A percentile compares a stretch with the other conserved stretches of the same genome.
phyloP scores from a whole-genome alignment of 2,888 invertebrate genomes.

The Pterobdella sp. region DNA sequence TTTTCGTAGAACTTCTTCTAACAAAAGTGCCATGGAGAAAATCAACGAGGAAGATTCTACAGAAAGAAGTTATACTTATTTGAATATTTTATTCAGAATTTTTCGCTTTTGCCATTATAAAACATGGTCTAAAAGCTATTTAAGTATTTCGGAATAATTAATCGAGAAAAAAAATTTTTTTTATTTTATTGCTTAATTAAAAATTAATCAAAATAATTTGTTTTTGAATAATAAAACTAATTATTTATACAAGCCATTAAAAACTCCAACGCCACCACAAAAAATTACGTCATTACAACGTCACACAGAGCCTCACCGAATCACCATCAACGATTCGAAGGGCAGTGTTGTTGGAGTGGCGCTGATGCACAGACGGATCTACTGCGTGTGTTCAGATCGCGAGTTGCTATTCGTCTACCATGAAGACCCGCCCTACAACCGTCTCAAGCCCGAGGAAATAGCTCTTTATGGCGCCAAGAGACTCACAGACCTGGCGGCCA shows the following conservation, averaged over 20 bases:
- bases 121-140: too few relatives aligned
- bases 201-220: background rate
- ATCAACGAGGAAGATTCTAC: background rate
- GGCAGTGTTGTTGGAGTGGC: background rate
- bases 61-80: background rate
- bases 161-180: background rate
- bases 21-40: background rate
- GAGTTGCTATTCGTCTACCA: background rate
- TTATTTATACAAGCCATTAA: background rate
- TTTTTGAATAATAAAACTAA: background rate
- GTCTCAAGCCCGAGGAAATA: background rate
- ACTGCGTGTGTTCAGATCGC: background rate
- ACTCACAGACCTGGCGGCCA: background rate
- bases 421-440: background rate
- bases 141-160: background rate
- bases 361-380: background rate
- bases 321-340: constrained; percentile 3
- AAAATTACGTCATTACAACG: background rate
- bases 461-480: background rate
- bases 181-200: background rate
- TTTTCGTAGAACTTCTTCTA: background rate
- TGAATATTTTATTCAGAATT: background rate
- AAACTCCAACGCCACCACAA: background rate
- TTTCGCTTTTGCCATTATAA: too few relatives aligned
- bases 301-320: background rate